A percentile compares a stretch with the other conserved stretches of the same genome.
These are phyloP conservation scores for Limenitis camilla DNA, from an alignment of 2,888 invertebrate genomes.

Conservation along the genomic window DNA sequence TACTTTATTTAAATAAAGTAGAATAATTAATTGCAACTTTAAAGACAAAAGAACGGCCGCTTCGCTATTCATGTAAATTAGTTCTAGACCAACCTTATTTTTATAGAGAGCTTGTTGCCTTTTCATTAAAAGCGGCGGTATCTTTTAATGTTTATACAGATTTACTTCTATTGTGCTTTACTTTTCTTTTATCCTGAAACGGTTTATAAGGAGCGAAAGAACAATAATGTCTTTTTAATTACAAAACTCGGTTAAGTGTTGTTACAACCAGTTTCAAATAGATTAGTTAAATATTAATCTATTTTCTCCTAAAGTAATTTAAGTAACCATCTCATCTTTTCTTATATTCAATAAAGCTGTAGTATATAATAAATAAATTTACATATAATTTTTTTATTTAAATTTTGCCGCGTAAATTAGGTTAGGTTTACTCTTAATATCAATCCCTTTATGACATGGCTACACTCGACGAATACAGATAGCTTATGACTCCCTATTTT, in stretches of 20 bases:
- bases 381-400: too few relatives aligned
- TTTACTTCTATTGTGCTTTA: constrained; percentile 10
- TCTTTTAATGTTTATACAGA: constrained; percentile 18
- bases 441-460: too few relatives aligned
- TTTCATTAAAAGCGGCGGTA: constrained; percentile 9
- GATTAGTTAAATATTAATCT: too few relatives aligned
- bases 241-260: not conserved
- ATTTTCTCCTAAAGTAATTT: too few relatives aligned
- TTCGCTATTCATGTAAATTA: constrained; percentile 66
- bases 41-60: constrained; percentile 60
- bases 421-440: too few relatives aligned
- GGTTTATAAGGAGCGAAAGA: not conserved
- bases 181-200: constrained; percentile 12
- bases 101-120: constrained; percentile 11
- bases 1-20: constrained; percentile 62
- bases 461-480: too few relatives aligned
- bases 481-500: too few relatives aligned
- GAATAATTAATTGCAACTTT: constrained; percentile 71
- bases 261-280: too few relatives aligned
- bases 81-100: constrained; percentile 44
- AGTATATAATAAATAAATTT: too few relatives aligned
- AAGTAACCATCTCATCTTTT: too few relatives aligned
- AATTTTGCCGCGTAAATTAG: too few relatives aligned
- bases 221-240: constrained; percentile 1
- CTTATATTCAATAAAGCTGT: too few relatives aligned